These are phyloP conservation scores for Vespertilio murinus DNA, from an alignment of 2,797 vertebrate species.

Conservation along the genomic window DNA sequence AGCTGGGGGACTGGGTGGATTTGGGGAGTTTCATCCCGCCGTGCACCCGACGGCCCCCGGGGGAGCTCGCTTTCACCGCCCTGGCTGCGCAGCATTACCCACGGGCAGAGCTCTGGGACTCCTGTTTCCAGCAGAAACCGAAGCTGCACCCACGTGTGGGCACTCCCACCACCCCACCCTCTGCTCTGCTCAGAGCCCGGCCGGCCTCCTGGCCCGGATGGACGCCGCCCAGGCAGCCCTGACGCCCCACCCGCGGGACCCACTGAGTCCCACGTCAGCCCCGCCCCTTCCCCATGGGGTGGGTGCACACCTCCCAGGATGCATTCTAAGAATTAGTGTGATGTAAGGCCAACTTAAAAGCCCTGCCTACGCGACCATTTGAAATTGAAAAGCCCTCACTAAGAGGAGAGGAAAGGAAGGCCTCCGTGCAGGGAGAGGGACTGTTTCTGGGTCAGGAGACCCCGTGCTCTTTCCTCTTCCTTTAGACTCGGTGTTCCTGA, in stretches of 20 bases:
- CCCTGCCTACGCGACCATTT: neutral
- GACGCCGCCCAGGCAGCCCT: neutral
- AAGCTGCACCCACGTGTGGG: neutral
- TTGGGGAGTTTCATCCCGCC: neutral
- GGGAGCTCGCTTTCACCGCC: neutral
- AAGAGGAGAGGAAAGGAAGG: neutral
- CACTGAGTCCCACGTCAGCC: neutral
- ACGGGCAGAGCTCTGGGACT: fast-evolving
- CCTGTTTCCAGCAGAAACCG: fast-evolving
- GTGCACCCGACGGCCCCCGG: fast-evolving
- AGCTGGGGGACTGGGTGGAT: neutral
- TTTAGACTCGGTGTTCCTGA: too few relatives aligned
- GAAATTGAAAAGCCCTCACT: neutral
- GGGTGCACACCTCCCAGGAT: neutral
- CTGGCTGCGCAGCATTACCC: neutral
- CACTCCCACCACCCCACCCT: neutral
- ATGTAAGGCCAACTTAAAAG: neutral
- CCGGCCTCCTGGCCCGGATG: too few relatives aligned
- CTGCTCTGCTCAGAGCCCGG: neutral
- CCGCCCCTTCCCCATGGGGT: neutral
- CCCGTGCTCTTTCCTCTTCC: too few relatives aligned
- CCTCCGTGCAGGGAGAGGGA: too few relatives aligned
- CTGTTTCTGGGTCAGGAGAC: neutral
- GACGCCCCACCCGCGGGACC: fast-evolving
- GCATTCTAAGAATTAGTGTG: too few relatives aligned